Conservation (phyloP, 1,140 invertebrate species). For the Conopomorpha cramerella region DNA sequence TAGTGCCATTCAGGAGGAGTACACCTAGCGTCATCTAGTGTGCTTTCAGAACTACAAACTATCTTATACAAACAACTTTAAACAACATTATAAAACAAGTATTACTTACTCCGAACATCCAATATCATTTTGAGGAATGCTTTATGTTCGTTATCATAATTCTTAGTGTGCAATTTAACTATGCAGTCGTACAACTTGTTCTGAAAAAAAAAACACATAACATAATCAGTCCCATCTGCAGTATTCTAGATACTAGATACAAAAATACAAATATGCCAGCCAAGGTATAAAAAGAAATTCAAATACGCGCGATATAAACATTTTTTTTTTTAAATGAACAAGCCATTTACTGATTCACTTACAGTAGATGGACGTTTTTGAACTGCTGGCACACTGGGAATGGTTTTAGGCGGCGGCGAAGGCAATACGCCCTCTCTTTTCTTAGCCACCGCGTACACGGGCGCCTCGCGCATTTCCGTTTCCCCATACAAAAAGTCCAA, state of each 20-base stretch:
- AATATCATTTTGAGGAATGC: conserved; percentile 82
- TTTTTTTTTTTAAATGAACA: neutral
- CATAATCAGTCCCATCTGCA: too few relatives aligned
- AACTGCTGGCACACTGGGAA: conserved; percentile 31
- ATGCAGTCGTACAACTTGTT: conserved; percentile 75
- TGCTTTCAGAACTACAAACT: too few relatives aligned
- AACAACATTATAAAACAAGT: neutral
- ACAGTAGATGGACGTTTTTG: conserved; percentile 38
- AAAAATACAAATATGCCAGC: too few relatives aligned
- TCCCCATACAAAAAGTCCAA: conserved; percentile 83
- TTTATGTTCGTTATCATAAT: conserved; percentile 74
- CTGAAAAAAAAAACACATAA: conserved; percentile 25
- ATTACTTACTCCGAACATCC: conserved; percentile 68
- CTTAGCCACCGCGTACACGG: conserved; percentile 75
- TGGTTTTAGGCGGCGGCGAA: conserved; percentile 56
- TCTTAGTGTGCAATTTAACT: conserved; percentile 65
- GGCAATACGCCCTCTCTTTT: conserved; percentile 67
- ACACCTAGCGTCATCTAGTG: neutral
- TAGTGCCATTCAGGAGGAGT: neutral
- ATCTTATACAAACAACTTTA: too few relatives aligned
- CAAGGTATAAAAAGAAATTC: too few relatives aligned
- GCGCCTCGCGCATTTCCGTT: conserved; percentile 74
- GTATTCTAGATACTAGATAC: too few relatives aligned
- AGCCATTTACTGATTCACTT: conserved; percentile 9
- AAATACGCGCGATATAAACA: neutral